Conservation (phyloP, 2,113 vertebrate genomes). For the Montifringilla adamsi region DNA sequence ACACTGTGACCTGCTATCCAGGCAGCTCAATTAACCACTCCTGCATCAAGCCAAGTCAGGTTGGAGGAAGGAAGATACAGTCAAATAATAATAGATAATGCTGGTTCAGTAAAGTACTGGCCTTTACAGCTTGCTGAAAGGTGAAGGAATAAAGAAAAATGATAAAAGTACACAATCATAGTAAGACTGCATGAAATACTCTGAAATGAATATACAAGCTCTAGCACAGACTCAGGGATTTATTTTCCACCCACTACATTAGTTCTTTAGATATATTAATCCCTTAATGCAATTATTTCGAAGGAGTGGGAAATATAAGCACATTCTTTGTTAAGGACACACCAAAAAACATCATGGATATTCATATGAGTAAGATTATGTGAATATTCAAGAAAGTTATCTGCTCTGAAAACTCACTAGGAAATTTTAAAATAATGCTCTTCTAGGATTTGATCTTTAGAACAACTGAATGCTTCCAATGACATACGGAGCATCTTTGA, state of each 20-base stretch:
- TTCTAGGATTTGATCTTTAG: background rate
- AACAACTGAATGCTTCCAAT: background rate
- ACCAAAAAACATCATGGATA: background rate
- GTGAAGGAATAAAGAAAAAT: background rate
- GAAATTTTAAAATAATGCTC: background rate
- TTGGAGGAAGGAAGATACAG: background rate
- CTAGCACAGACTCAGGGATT: background rate
- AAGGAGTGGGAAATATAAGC: background rate
- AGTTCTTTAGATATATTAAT: background rate
- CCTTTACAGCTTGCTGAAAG: background rate
- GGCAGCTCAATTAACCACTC: background rate
- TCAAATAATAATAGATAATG: background rate
- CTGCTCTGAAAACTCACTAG: background rate
- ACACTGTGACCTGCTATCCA: background rate
- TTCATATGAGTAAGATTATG: background rate
- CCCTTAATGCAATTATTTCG: background rate
- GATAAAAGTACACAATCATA: background rate
- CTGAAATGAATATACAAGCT: background rate
- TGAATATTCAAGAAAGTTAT: background rate
- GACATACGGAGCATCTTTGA: background rate
- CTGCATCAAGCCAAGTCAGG: background rate
- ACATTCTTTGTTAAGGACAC: background rate
- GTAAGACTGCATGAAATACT: background rate
- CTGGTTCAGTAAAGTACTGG: background rate
- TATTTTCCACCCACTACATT: background rate